Evolutionary conservation across 2,113 vertebrate genomes (phyloP), one percentile per base, ranked within the genome.

Genomic region (Engystomops pustulosus): DNA sequence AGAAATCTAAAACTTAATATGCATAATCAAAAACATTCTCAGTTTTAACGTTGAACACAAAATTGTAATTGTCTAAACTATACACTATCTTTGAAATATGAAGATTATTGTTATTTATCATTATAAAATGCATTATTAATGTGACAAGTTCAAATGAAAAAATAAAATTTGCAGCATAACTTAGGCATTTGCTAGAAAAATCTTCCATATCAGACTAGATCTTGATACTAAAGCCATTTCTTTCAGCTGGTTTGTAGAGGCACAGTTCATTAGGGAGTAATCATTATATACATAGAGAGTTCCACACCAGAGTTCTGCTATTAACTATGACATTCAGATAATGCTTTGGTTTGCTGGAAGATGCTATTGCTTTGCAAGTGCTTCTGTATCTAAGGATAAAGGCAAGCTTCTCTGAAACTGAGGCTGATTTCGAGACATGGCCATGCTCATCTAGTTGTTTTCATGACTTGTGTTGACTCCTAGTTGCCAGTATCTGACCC

Each of bases 391-490:
- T 91, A 89, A 85, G 80, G 87, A 87, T n/a, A 87, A 89, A 90
- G 88, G 89, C 89, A 87, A 76, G 87, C 87, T 74, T 75, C 71
- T 30, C 51, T 72, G 85, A 86, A 51, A 70, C 51, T 72, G 84
- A 84, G 4, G n/a, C 34, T 36, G 12, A 30, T 25, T 34, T 45
- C 32, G 38, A 60, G 38, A 38, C 12, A 34, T 27, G 51, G 14
- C 17, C 49, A 38, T 25, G 0, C 23, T 12, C 4, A 6, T 87
- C 90, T 91, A 94, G 49, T 84, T 68, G 87, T 94, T 92, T 41
- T 92, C 92, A 0, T 91, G 91, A 80, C 92, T 93, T 89, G 92
- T 90, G 30, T 89, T 89, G 53, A 91, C 62, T 20, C 92, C 85
- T 85, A 14, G 89, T 89, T 7, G 85, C 84, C 10, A 89, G 91